A percentile compares a stretch with the other conserved stretches of the same genome.
These are phyloP conservation scores for Drosophila mayri DNA, from an alignment of 1,140 invertebrate species.

Conservation along the genomic window DNA sequence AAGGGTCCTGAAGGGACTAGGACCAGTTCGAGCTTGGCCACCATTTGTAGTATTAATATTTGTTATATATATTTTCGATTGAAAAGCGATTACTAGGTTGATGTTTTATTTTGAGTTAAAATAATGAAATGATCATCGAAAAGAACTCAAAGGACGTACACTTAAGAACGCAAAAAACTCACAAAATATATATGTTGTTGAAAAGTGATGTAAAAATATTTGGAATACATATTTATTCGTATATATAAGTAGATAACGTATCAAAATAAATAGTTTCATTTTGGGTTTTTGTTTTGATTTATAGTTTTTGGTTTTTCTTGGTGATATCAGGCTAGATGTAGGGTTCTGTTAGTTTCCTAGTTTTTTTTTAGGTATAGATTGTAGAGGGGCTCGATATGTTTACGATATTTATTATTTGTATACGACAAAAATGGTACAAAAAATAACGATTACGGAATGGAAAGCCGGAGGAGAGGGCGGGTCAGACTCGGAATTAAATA, in stretches of 20 bases:
- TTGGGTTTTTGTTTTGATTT: constrained; percentile 46
- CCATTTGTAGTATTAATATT: background rate
- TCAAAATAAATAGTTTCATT: constrained; percentile 62
- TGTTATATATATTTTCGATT: constrained; percentile 21
- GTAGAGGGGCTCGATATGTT: constrained; percentile 57
- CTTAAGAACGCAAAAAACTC: constrained; percentile 64
- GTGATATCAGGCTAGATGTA: constrained; percentile 47
- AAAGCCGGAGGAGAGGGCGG: constrained; percentile 17
- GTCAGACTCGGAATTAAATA: constrained; percentile 11
- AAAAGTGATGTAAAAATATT: constrained; percentile 74
- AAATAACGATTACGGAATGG: constrained; percentile 30
- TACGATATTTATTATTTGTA: constrained; percentile 56
- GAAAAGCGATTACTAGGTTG: constrained; percentile 51
- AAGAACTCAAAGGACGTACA: constrained; percentile 80
- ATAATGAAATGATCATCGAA: constrained; percentile 65
- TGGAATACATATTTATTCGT: constrained; percentile 55
- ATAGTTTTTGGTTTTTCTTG: constrained; percentile 28
- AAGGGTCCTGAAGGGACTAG: background rate
- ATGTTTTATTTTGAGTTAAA: constrained; percentile 60
- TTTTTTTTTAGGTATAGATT: constrained; percentile 30
- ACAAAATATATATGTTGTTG: constrained; percentile 65
- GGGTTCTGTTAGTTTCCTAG: constrained; percentile 66
- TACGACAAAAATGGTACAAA: constrained; percentile 70
- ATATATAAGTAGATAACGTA: constrained; percentile 62
- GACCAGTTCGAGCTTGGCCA: constrained; percentile 18